Evolutionary conservation across 2,888 invertebrate species (phyloP).

Genomic region (Apomyelois bistriatella): DNA sequence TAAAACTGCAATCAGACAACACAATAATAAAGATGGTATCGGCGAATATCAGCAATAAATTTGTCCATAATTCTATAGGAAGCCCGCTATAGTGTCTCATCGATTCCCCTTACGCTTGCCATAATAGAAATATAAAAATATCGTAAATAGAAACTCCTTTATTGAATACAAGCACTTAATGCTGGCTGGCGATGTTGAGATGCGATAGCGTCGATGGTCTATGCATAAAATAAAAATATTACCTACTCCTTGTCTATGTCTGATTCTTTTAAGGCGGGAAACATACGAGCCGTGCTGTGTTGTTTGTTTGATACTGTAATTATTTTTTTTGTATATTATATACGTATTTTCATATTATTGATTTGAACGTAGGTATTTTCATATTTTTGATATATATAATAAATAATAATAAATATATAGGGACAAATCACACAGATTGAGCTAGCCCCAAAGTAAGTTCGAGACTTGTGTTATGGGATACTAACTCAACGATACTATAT

Average conservation of each 20-base stretch:
- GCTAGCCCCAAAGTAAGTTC: no score
- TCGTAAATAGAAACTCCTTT: conserved; percentile 51
- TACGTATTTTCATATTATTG: no score
- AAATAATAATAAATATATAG: no score
- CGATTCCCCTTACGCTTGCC: conserved; percentile 48
- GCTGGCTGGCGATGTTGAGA: conserved; percentile 39
- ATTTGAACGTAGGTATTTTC: no score
- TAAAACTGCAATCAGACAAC: conserved; percentile 46
- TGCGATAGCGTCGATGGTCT: conserved; percentile 48
- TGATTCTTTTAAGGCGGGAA: no score
- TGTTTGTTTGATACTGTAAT: no score
- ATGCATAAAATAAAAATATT: conserved; percentile 62
- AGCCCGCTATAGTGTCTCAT: conserved; percentile 30
- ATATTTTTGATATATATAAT: no score
- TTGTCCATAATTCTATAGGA: conserved; percentile 46
- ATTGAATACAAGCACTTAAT: conserved; percentile 66
- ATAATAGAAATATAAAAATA: conserved; percentile 71
- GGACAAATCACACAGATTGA: no score
- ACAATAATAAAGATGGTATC: conserved; percentile 65
- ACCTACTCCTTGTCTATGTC: conserved; percentile 25
- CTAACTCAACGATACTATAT: no score
- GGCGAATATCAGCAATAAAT: conserved; percentile 56
- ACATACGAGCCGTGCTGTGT: no score
- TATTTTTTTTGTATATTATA: no score
- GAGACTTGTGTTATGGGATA: no score